Percentiles rank a stretch among this genome's conserved stretches.
Evolutionary conservation across 1,140 invertebrate genomes (phyloP).

Genomic region (Listronotus bonariensis): DNA sequence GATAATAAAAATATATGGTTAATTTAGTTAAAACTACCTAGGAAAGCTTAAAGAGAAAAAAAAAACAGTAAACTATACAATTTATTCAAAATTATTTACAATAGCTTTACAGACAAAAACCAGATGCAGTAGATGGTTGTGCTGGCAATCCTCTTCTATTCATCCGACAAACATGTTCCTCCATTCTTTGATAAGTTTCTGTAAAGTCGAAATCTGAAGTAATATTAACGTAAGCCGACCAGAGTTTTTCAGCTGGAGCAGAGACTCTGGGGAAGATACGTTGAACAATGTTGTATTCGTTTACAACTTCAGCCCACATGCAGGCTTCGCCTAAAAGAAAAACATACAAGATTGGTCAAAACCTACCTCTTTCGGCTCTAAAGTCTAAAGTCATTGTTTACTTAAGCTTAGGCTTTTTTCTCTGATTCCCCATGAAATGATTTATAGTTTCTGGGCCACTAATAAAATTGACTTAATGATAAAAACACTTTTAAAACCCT

Average conservation of each 20-base stretch:
- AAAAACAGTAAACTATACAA: too few relatives aligned
- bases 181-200: conserved; percentile 62
- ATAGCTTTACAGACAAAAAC: conserved; percentile 59
- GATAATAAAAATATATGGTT: too few relatives aligned
- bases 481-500: too few relatives aligned
- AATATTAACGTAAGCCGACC: conserved; percentile 60
- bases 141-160: conserved; percentile 72
- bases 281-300: conserved; percentile 63
- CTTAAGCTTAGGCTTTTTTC: too few relatives aligned
- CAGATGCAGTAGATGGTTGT: conserved; percentile 71
- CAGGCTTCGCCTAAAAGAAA: conserved; percentile 75
- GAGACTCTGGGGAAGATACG: conserved; percentile 80
- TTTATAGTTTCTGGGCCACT: too few relatives aligned
- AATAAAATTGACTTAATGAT: too few relatives aligned
- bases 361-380: too few relatives aligned
- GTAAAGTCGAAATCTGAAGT: neutral
- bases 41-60: too few relatives aligned
- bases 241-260: conserved; percentile 84
- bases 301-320: conserved; percentile 89
- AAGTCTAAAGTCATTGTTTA: too few relatives aligned
- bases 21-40: too few relatives aligned
- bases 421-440: too few relatives aligned
- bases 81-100: too few relatives aligned
- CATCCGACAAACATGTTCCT: conserved; percentile 86
- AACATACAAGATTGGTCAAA: neutral